Percentiles rank a stretch among this genome's conserved stretches.
phyloP scores from a whole-genome alignment of 2,888 invertebrate species.

The Nymphalis urticae region DNA sequence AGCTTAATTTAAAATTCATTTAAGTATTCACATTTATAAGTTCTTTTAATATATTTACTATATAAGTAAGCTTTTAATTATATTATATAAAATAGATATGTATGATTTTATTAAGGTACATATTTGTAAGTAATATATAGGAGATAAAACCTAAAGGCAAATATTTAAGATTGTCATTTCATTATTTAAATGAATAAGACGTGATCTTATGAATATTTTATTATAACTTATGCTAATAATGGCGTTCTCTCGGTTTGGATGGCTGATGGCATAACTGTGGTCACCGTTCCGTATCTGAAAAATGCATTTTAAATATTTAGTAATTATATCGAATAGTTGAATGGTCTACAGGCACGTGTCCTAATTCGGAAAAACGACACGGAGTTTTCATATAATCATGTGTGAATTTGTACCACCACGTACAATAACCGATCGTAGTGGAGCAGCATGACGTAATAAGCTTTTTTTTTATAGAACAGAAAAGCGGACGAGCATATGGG shows the following conservation, averaged over 20 bases:
- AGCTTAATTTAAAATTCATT: no score
- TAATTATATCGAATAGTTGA: not conserved
- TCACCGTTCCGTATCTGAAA: slow-evolving; percentile 31
- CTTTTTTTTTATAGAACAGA: no score
- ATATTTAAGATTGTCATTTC: not conserved
- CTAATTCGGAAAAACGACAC: no score
- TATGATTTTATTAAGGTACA: not conserved
- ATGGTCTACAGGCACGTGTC: no score
- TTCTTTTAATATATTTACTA: no score
- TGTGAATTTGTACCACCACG: no score
- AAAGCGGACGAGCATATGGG: no score
- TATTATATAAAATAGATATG: not conserved
- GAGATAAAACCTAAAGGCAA: not conserved
- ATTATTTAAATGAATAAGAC: slow-evolving; percentile 1
- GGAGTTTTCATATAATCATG: no score
- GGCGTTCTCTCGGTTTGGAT: slow-evolving; percentile 46
- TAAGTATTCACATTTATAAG: no score
- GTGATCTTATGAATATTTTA: slow-evolving; percentile 15
- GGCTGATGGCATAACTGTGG: slow-evolving; percentile 33
- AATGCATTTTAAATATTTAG: slow-evolving; percentile 5
- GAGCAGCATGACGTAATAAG: no score
- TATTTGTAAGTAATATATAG: not conserved
- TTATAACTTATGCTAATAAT: slow-evolving; percentile 43
- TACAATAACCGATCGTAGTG: no score
- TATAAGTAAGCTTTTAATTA: not conserved